Conservation (phyloP, 2,797 vertebrate genomes). For the Crenichthys baileyi region DNA sequence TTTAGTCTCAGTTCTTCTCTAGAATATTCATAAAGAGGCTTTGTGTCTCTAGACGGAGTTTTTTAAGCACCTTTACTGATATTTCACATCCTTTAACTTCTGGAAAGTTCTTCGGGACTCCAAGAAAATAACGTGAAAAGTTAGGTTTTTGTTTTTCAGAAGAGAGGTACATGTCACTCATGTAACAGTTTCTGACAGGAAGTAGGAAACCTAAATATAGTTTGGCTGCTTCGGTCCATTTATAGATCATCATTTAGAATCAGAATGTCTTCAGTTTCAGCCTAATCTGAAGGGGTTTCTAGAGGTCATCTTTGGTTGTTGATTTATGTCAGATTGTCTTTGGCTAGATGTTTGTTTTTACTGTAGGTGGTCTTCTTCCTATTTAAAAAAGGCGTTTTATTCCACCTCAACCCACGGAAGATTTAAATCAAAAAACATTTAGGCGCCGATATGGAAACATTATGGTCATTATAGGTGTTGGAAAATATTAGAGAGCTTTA, state of each 20-base stretch:
- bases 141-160: background rate
- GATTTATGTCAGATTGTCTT: background rate
- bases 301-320: background rate
- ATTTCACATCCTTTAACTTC: no score
- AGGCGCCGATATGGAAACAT: background rate
- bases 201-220: background rate
- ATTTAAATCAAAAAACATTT: background rate
- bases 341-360: background rate
- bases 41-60: background rate
- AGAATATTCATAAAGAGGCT: no score
- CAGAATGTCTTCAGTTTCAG: background rate
- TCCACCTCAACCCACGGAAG: background rate
- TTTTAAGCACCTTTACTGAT: background rate
- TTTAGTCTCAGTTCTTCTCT: no score
- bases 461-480: background rate
- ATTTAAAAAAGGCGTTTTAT: background rate
- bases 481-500: background rate
- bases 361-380: background rate
- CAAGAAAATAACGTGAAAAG: background rate
- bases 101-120: no score
- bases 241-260: background rate
- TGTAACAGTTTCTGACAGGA: background rate
- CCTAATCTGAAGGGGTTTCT: background rate
- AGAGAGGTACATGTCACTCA: background rate
- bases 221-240: background rate